These are phyloP conservation scores for Ruditapes philippinarum DNA, from an alignment of 1,140 invertebrate species.

Conservation along the genomic window DNA sequence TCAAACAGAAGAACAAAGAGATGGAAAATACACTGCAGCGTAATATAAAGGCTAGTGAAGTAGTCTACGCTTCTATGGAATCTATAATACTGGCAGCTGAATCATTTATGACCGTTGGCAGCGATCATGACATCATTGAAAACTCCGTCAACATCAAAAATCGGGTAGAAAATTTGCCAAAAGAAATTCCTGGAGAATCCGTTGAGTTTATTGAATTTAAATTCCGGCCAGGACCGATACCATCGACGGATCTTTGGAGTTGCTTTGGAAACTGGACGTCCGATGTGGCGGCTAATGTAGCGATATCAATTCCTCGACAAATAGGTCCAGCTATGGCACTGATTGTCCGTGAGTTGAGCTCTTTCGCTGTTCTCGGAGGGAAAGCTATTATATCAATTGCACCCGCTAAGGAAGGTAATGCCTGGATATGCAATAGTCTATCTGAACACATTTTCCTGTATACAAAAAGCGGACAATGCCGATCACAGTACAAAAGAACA, in stretches of 20 bases:
- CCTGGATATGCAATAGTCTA: conserved; percentile 65
- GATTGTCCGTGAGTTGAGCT: conserved; percentile 60
- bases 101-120: conserved; percentile 56
- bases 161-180: conserved; percentile 58
- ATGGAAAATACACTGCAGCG: conserved; percentile 62
- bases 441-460: conserved; percentile 63
- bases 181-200: conserved; percentile 55
- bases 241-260: conserved; percentile 54
- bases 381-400: conserved; percentile 66
- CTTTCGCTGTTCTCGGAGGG: conserved; percentile 45
- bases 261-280: conserved; percentile 66
- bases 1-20: conserved; percentile 67
- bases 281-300: conserved; percentile 47
- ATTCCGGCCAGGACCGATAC: conserved; percentile 57
- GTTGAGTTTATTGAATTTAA: conserved; percentile 66
- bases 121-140: conserved; percentile 66
- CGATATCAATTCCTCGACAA: conserved; percentile 53
- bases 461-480: conserved; percentile 59
- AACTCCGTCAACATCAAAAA: conserved; percentile 66
- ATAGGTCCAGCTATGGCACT: conserved; percentile 61
- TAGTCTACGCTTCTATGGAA: conserved; percentile 58
- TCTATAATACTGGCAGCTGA: conserved; percentile 60
- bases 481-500: conserved; percentile 44
- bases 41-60: conserved; percentile 44
- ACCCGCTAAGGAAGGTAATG: conserved; percentile 61